These are phyloP conservation scores for Mobula birostris DNA, from an alignment of 2,113 vertebrate genomes.

Conservation along the genomic window DNA sequence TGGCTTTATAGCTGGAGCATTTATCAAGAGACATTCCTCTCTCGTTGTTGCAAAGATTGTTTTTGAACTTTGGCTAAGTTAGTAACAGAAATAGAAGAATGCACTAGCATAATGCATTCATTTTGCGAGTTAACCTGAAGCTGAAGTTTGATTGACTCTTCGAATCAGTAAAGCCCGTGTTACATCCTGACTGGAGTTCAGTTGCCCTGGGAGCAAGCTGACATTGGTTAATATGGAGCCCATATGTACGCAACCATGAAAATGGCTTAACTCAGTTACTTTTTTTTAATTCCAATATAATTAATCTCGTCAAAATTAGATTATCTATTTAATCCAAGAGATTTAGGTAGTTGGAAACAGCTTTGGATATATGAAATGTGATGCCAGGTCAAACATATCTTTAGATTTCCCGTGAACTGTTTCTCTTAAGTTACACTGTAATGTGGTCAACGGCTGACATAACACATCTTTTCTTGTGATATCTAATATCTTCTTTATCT, in stretches of 20 bases:
- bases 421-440: constrained; percentile 30
- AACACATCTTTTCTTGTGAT: constrained; percentile 27
- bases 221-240: constrained; percentile 21
- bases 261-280: constrained; percentile 32
- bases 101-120: background rate
- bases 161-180: background rate
- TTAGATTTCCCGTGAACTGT: constrained; percentile 23
- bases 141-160: background rate
- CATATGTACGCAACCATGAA: constrained; percentile 29
- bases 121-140: constrained; percentile 22
- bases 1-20: background rate
- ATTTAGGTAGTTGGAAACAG: constrained; percentile 35
- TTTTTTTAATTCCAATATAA: constrained; percentile 36
- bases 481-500: constrained; percentile 13
- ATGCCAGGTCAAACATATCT: constrained; percentile 36
- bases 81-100: background rate
- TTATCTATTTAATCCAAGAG: constrained; percentile 37
- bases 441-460: constrained; percentile 4
- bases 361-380: constrained; percentile 11
- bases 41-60: background rate
- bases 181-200: constrained; percentile 21
- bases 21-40: background rate
- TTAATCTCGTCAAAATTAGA: constrained; percentile 37
- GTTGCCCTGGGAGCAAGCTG: constrained; percentile 16
- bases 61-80: background rate